These are phyloP conservation scores for Colletes collaris DNA, from an alignment of 2,888 invertebrate genomes.

Conservation along the genomic window DNA sequence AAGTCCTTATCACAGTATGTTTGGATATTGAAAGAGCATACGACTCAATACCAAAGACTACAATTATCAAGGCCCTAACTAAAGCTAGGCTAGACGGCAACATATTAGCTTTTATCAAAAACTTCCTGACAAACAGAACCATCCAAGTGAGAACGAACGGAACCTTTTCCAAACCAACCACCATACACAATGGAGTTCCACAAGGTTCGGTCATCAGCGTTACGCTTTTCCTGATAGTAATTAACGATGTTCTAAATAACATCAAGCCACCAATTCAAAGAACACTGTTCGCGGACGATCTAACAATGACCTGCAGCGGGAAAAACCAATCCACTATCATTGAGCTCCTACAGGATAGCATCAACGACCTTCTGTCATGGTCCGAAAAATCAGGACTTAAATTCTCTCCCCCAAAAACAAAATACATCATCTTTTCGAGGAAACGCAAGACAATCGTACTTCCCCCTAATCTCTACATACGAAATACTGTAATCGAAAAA, in stretches of 20 bases:
- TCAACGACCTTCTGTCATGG: neutral
- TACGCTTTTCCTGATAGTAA: neutral
- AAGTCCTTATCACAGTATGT: neutral
- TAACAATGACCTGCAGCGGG: neutral
- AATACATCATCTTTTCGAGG: too few relatives aligned
- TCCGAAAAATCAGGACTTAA: constrained; percentile 1
- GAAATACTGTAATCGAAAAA: too few relatives aligned
- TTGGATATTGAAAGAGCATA: neutral
- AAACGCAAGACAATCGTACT: too few relatives aligned
- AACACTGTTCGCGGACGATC: neutral
- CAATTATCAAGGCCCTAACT: neutral
- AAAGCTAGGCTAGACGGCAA: neutral
- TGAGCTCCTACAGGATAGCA: neutral
- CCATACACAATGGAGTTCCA: neutral
- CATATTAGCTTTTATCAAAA: neutral
- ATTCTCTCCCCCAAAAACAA: neutral
- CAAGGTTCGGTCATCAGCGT: neutral
- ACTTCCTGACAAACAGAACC: neutral
- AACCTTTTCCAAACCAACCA: neutral
- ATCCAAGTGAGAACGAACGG: neutral
- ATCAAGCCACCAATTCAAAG: neutral
- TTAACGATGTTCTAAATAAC: neutral
- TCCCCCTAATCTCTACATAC: too few relatives aligned
- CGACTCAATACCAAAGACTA: neutral
- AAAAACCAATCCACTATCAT: neutral